Base-by-base conservation (phyloP, 2,113 vertebrate genomes). In the Phalacrocorax brasilianus region DNA sequence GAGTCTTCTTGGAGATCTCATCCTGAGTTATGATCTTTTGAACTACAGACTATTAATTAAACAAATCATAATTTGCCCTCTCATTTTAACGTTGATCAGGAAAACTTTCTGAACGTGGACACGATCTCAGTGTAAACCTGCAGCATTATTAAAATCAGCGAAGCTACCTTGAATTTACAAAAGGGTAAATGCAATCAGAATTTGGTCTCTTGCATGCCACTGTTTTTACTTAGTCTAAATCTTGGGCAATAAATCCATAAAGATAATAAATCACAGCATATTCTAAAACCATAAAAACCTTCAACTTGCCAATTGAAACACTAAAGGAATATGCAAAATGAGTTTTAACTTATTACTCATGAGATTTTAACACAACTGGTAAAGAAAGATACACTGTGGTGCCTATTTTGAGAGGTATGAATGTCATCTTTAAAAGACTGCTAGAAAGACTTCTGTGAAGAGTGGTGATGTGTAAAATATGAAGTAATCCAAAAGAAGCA, bases 31-130 rank as follows among this genome's bases (percentile, higher is more conserved):
- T 14, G 59, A 81, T 55, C 30, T 62, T 94, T 66, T 79, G n/a
- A 91, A 76, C 83, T 70, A 79, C 52, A 74, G 47, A 38, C 42
- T 68, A 67, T 58, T 94, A 94, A 93, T 91, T 87, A 91, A 88
- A 89, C 16, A 82, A 93, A 88, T 50, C 18, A 26, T 50, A 73
- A 70, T 50, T 77, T 67, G 30, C 38, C 27, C 45, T 94, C 78
- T 85, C 38, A 72, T 22, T 89, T 67, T 72, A 85, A 52, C 24
- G 79, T 89, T 73, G 79, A 85, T 85, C 67, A 85, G n/a, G 50
- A 89, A 70, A 68, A 28, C 28, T 83, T 93, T 85, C 42, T 45
- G 67, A 82, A 56, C 28, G 28, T 66, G 59, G 15, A 50, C 38
- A 28, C 30, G 26, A 70, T 42, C 66, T 79, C 59, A 32, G 13